phyloP scores from a whole-genome alignment of 2,797 vertebrate species.

The Paratrypauchen microcephalus region DNA sequence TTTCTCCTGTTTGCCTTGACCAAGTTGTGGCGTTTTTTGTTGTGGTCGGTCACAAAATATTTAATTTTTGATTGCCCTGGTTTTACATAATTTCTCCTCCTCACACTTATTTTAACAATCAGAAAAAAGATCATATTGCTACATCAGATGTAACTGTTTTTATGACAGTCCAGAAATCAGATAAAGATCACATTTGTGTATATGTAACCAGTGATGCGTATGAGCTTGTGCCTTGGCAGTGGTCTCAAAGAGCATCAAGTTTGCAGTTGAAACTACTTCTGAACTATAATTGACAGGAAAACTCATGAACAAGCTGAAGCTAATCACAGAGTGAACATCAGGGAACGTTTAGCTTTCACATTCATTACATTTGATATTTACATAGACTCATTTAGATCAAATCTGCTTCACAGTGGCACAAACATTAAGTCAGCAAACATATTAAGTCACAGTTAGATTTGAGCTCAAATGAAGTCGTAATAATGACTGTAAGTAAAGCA shows the following conservation, averaged over 20 bases:
- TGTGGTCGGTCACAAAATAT: too few relatives aligned
- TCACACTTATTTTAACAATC: too few relatives aligned
- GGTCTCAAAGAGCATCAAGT: neutral
- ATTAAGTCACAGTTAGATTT: conserved; percentile 12
- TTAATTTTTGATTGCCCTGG: too few relatives aligned
- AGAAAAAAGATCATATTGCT: too few relatives aligned
- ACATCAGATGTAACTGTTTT: too few relatives aligned
- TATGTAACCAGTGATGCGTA: neutral
- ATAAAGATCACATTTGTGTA: too few relatives aligned
- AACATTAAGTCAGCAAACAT: conserved; percentile 7
- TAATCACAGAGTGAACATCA: neutral
- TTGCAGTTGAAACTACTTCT: neutral
- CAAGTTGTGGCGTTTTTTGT: too few relatives aligned
- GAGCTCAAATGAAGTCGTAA: conserved; percentile 4
- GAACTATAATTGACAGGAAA: neutral
- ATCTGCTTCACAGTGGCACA: conserved; percentile 5
- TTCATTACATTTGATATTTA: conserved; percentile 5
- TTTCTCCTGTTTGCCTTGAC: too few relatives aligned
- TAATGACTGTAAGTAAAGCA: conserved; percentile 7
- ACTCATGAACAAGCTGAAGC: neutral
- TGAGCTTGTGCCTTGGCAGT: neutral
- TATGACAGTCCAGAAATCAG: too few relatives aligned
- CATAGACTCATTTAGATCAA: neutral
- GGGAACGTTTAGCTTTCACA: neutral
- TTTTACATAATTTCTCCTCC: too few relatives aligned